Base-by-base conservation (phyloP, 2,888 invertebrate species). In the Drosophila aldrichi region DNA sequence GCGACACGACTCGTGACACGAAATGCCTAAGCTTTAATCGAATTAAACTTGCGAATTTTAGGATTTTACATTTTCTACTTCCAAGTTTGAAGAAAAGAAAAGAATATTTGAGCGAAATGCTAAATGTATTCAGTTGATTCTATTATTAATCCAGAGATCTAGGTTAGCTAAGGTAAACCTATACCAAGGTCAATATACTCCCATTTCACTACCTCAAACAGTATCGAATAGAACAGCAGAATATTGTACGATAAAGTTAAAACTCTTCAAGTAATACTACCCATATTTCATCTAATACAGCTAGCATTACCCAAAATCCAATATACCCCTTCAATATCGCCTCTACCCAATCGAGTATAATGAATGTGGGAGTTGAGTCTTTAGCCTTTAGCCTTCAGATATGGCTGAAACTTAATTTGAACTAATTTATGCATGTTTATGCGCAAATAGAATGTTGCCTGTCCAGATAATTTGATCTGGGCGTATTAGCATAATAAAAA, bases 401-500 rank as follows among this genome's bases (percentile, higher is more conserved):
- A 58, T 62, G 44, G 36, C 66, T 29, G 29, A 55, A 44, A 41
- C 36, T 54, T 48, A 74, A 74, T 46, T 44, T 12, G 22, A 49
- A 36, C 48, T 61, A 76, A 76, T 61, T 70, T 76, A 74, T 74
- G 40, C 71, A 61, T 51, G 44, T 51, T 49, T 65, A 29, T 70
- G 65, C 38, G 58, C 48, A 32, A 70, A 55, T 65, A 34, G 36
- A 16, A 57, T 59, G 65, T 44, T 64, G 72, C 44, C 65, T 66
- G 72, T 79, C 44, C 63, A 64, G 75, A 81, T 79, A 72, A 81
- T 81, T 79, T 70, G 29, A 54, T 34, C 69, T 67, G 51, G 66
- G 65, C 68, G 54, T 76, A 84, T 84, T 84, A 74, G 82, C 84
- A 84, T 84, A 88, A 88, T 88, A 88, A 85, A 80, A 66, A 63